Percentiles rank a stretch among this genome's conserved stretches.
Evolutionary conservation across 2,888 invertebrate species (phyloP).

Genomic region (Catocala nupta): DNA sequence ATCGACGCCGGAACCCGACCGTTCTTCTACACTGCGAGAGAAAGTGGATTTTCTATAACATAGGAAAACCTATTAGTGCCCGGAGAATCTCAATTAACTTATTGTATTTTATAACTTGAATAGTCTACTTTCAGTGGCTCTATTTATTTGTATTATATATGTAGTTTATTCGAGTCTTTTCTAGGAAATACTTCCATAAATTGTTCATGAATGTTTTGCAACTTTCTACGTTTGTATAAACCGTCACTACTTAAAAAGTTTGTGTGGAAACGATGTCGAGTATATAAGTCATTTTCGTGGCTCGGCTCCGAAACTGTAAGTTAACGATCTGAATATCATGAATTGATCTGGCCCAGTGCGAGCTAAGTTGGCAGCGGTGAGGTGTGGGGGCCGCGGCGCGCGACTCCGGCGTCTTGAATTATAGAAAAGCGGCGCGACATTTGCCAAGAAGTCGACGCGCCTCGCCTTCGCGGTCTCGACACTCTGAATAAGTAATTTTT

Average conservation of each 20-base stretch:
- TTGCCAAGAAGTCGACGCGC: slow-evolving; percentile 70
- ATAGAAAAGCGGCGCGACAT: slow-evolving; percentile 75
- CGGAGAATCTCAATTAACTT: slow-evolving; percentile 57
- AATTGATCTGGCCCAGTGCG: slow-evolving; percentile 41
- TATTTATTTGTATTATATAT: not conserved
- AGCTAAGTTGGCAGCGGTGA: slow-evolving; percentile 27
- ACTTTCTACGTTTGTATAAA: slow-evolving; percentile 14
- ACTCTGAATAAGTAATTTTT: slow-evolving; percentile 84
- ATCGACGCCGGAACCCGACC: slow-evolving; percentile 75
- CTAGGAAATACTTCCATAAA: slow-evolving; percentile 8
- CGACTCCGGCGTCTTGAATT: slow-evolving; percentile 70
- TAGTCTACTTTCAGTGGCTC: slow-evolving; percentile 28
- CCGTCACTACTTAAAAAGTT: slow-evolving; percentile 14
- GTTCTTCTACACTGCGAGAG: slow-evolving; percentile 65
- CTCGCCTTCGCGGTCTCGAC: slow-evolving; percentile 72
- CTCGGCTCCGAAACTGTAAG: slow-evolving; percentile 28
- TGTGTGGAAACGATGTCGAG: not conserved
- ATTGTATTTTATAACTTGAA: slow-evolving; percentile 48
- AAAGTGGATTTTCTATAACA: slow-evolving; percentile 77
- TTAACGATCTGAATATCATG: slow-evolving; percentile 46
- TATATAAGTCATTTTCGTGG: slow-evolving; percentile 2
- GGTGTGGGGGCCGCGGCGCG: slow-evolving; percentile 21
- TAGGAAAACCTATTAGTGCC: slow-evolving; percentile 71
- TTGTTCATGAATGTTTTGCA: slow-evolving; percentile 5
- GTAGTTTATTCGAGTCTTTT: not conserved